Conservation (phyloP, 2,113 vertebrate species). For the Grammomys surdaster region DNA sequence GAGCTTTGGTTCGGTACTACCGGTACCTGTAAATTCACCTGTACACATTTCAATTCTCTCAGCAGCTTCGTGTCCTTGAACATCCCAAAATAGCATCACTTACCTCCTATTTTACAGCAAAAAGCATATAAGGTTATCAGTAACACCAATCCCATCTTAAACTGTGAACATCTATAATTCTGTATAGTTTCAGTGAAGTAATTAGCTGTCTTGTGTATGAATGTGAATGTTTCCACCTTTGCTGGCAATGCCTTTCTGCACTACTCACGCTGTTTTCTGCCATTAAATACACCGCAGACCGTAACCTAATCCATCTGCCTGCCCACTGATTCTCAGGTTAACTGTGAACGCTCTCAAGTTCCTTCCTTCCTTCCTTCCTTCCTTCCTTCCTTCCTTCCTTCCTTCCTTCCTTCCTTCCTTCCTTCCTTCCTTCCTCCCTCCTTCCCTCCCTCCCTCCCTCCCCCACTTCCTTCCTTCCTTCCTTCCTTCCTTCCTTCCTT, state of each 20-base stretch:
- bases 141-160: background rate
- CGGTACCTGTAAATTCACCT: background rate
- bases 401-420: no score
- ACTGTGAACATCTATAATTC: background rate
- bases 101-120: background rate
- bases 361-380: background rate
- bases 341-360: background rate
- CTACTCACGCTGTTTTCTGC: background rate
- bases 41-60: background rate
- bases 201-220: background rate
- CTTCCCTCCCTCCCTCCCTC: no score
- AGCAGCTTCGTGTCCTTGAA: background rate
- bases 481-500: no score
- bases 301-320: background rate
- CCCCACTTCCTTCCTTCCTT: no score
- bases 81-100: no score
- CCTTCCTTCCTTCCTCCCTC: background rate
- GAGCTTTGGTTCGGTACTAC: background rate
- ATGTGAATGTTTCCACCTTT: background rate
- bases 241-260: background rate
- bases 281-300: background rate
- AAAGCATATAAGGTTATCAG: background rate
- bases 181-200: background rate
- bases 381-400: no score
- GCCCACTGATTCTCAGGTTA: background rate